phyloP scores from a whole-genome alignment of 2,113 vertebrate genomes.

The Ariopsis seemanni region DNA sequence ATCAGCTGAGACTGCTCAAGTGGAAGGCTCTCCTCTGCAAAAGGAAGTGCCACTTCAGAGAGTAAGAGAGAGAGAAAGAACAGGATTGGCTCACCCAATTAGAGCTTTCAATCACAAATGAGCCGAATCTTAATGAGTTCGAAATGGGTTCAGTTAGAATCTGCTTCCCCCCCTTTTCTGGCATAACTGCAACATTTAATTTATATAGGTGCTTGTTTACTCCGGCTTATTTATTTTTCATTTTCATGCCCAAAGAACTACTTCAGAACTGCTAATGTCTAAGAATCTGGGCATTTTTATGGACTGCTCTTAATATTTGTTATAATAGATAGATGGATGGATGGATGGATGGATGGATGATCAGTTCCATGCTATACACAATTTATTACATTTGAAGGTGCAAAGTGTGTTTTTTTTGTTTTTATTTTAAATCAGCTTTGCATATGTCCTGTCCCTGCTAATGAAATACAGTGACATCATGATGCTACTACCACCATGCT shows the following conservation, averaged over 20 bases:
- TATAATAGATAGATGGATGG: too few species aligned
- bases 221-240: background rate
- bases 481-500: conserved; percentile 1
- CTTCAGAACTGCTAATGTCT: background rate
- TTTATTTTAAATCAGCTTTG: background rate
- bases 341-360: too few species aligned
- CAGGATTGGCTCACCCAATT: conserved; percentile 5
- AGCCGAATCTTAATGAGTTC: background rate
- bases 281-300: background rate
- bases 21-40: conserved; percentile 20
- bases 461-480: background rate
- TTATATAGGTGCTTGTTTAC: background rate
- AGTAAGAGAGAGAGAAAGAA: background rate
- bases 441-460: background rate
- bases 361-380: too few species aligned
- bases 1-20: conserved; percentile 19
- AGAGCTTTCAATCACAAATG: conserved; percentile 33
- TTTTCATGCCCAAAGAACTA: background rate
- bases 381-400: too few species aligned
- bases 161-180: background rate
- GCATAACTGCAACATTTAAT: background rate
- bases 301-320: background rate
- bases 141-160: background rate
- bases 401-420: too few species aligned
- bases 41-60: conserved; percentile 21